phyloP scores from a whole-genome alignment of 2,113 vertebrate genomes.

The Xiphias gladius region DNA sequence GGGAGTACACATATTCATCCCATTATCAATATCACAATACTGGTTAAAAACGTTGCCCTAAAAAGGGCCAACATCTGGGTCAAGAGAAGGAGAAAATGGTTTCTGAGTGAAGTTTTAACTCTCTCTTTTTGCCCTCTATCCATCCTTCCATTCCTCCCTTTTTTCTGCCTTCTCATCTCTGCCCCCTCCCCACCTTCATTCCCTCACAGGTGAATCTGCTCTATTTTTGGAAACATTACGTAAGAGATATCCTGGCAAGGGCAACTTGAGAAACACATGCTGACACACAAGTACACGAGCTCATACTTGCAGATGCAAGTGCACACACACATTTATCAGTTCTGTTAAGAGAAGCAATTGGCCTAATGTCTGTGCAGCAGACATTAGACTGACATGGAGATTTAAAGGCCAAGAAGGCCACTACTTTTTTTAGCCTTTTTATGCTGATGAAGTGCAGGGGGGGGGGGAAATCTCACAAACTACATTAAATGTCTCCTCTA shows the following conservation, averaged over 20 bases:
- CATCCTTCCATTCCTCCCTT: background rate
- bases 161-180: background rate
- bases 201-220: constrained; percentile 67
- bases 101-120: background rate
- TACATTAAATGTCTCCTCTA: background rate
- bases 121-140: background rate
- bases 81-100: background rate
- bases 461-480: background rate
- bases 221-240: constrained; percentile 69
- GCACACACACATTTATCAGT: constrained; percentile 13
- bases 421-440: constrained; percentile 7
- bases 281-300: constrained; percentile 17
- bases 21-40: background rate
- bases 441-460: constrained; percentile 8
- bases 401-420: constrained; percentile 38
- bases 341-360: constrained; percentile 24
- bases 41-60: background rate
- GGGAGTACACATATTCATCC: too few species aligned
- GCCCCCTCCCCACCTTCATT: constrained; percentile 30
- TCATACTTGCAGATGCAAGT: background rate
- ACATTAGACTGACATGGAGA: constrained; percentile 24
- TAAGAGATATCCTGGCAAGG: constrained; percentile 63
- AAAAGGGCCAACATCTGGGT: background rate
- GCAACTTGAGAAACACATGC: constrained; percentile 47
- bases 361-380: constrained; percentile 28